These are phyloP conservation scores for Netelia fuscicornis DNA, from an alignment of 2,888 invertebrate genomes.

Conservation along the genomic window DNA sequence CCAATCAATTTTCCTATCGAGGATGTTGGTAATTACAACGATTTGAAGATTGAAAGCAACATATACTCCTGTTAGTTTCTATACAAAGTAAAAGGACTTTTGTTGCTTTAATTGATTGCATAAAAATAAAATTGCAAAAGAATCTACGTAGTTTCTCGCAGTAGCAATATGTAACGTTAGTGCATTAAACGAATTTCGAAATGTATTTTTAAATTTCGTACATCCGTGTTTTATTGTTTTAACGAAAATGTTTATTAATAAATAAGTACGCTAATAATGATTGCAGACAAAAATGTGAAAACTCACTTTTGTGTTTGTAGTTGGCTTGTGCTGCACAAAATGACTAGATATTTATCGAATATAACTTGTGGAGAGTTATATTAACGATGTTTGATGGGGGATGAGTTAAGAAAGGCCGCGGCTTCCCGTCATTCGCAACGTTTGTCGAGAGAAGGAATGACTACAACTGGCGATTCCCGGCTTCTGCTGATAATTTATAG, in stretches of 20 bases:
- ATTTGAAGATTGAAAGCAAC: no score
- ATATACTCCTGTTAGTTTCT: no score
- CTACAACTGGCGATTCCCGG: slow-evolving; percentile 72
- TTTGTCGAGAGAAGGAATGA: slow-evolving; percentile 55
- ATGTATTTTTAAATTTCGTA: no score
- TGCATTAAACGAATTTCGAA: not conserved
- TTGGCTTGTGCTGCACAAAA: slow-evolving; percentile 63
- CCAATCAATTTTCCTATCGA: no score
- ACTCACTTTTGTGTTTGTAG: slow-evolving; percentile 72
- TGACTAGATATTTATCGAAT: slow-evolving; percentile 71
- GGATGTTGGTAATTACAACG: no score
- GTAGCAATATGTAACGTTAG: not conserved
- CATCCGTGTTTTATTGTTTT: not conserved
- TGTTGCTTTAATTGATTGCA: not conserved
- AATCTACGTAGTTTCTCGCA: not conserved
- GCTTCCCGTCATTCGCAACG: slow-evolving; percentile 67
- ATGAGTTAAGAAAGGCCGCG: slow-evolving; percentile 62
- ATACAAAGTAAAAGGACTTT: no score
- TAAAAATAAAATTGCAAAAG: not conserved
- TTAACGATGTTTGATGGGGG: slow-evolving; percentile 40
- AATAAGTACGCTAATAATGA: not conserved
- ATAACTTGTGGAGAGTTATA: slow-evolving; percentile 74
- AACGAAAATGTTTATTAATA: not conserved
- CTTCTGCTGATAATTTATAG: slow-evolving; percentile 75
- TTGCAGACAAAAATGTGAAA: not conserved